Evolutionary conservation across 2,888 invertebrate species (phyloP).

Genomic region (Gerris lacustris): DNA sequence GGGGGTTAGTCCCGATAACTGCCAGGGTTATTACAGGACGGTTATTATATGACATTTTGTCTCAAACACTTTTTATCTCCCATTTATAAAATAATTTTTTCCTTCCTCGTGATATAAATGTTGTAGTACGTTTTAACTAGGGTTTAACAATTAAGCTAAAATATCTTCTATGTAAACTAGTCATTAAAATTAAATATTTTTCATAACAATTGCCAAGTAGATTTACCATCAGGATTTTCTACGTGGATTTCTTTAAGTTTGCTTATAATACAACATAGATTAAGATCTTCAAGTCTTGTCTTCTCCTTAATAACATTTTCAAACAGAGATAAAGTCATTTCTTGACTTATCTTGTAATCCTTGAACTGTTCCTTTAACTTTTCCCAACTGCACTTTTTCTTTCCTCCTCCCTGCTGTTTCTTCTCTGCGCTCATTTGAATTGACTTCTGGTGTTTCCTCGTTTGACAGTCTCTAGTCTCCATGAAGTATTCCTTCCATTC

Average conservation of each 20-base stretch:
- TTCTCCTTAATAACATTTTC: background rate
- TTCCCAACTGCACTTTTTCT: background rate
- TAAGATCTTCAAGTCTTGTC: background rate
- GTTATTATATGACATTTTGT: no score
- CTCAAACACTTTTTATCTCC: no score
- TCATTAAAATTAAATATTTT: no score
- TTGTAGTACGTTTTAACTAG: no score
- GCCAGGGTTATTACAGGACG: no score
- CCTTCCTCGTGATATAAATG: no score
- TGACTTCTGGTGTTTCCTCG: background rate
- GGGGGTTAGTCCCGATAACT: no score
- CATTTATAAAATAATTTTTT: no score
- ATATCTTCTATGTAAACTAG: no score
- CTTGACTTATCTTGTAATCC: background rate
- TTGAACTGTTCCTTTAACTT: background rate
- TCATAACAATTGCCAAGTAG: no score
- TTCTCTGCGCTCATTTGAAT: background rate
- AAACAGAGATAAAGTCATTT: background rate
- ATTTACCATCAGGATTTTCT: background rate
- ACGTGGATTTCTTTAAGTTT: background rate
- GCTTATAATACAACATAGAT: background rate
- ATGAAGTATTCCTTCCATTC: background rate
- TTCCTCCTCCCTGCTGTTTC: background rate
- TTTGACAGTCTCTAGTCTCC: background rate
- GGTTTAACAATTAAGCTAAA: no score